Evolutionary conservation across 1,140 invertebrate genomes (phyloP).

Genomic region (Drosophila melanica): DNA sequence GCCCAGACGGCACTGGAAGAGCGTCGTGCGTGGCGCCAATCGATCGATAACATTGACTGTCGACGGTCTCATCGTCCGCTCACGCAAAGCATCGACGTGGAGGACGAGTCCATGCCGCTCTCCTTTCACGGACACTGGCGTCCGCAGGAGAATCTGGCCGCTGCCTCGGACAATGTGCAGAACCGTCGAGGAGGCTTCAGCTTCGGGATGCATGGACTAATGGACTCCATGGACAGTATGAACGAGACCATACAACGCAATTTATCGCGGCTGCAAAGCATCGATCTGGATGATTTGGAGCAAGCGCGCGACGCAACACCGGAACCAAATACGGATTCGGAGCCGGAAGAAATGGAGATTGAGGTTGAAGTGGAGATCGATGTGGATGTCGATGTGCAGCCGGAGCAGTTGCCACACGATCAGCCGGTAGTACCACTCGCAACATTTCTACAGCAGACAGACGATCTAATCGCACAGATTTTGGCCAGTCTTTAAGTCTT

Average conservation of each 20-base stretch:
- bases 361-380: too few relatives aligned
- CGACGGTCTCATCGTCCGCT: not conserved
- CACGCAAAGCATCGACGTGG: too few relatives aligned
- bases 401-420: not conserved
- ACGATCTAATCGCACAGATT: slow-evolving; percentile 22
- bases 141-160: not conserved
- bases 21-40: not conserved
- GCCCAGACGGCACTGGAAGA: slow-evolving; percentile 15
- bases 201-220: not conserved
- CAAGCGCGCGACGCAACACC: not conserved
- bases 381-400: not conserved
- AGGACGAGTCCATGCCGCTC: not conserved
- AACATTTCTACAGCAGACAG: slow-evolving; percentile 16
- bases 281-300: not conserved
- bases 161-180: not conserved
- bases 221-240: not conserved
- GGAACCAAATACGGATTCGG: not conserved
- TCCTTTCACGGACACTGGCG: not conserved
- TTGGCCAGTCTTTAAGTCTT: not conserved
- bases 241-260: not conserved
- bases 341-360: not conserved
- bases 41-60: not conserved
- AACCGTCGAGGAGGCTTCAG: not conserved
- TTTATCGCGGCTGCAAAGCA: not conserved
- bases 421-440: slow-evolving; percentile 8